These are phyloP conservation scores for Clostera curtula DNA, from an alignment of 2,888 invertebrate genomes.

Conservation along the genomic window DNA sequence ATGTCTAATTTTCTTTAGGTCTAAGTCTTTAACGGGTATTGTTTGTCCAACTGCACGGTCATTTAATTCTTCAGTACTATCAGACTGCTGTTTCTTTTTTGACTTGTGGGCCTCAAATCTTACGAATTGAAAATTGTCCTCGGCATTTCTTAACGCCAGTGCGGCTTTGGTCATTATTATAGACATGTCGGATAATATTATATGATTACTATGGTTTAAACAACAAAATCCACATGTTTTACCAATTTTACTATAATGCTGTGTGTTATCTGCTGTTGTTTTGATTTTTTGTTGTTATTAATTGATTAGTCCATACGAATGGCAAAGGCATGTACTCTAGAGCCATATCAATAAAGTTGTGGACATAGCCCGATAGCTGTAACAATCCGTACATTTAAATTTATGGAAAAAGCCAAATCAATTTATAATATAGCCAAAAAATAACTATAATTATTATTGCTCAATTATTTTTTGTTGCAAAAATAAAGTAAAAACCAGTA, in stretches of 20 bases:
- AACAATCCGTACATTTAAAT: too few species aligned
- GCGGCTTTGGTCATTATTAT: conserved; percentile 70
- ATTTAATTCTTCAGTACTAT: conserved; percentile 18
- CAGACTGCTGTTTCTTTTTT: conserved; percentile 42
- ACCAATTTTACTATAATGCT: conserved; percentile 1
- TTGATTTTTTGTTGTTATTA: too few species aligned
- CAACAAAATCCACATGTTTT: neutral
- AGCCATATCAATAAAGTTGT: too few species aligned
- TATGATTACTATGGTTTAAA: conserved; percentile 7
- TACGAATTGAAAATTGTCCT: conserved; percentile 59
- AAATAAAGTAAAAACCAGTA: too few species aligned
- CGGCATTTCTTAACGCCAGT: conserved; percentile 51
- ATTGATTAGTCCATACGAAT: too few species aligned
- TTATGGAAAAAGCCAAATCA: too few species aligned
- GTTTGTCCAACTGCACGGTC: conserved; percentile 16
- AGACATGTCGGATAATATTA: conserved; percentile 55
- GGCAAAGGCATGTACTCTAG: too few species aligned
- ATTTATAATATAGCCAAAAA: too few species aligned
- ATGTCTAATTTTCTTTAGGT: conserved; percentile 84
- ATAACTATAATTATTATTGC: too few species aligned
- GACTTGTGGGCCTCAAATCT: conserved; percentile 70
- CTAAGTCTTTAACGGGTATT: conserved; percentile 66
- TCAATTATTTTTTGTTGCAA: too few species aligned
- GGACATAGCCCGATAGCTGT: too few species aligned
- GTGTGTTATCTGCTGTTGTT: conserved; percentile 4